Percentiles rank a stretch among this genome's conserved stretches.
Evolutionary conservation across 1,140 invertebrate species (phyloP).

Genomic region (Drosophila mojavensis): DNA sequence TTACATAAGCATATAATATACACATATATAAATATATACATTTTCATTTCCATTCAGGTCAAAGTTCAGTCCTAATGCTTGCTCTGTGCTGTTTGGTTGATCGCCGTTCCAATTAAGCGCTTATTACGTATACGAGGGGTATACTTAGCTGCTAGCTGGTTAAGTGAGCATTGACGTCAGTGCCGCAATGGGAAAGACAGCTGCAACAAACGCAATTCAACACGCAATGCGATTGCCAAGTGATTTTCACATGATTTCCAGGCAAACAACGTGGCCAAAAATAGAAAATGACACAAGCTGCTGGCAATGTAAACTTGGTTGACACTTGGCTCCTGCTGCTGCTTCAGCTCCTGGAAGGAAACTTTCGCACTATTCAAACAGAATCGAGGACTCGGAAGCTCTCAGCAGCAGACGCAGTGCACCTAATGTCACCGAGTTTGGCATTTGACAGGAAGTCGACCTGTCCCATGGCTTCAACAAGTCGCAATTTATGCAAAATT

Average conservation of each 20-base stretch:
- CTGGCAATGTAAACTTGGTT: background rate
- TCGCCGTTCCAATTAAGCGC: background rate
- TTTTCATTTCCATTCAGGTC: background rate
- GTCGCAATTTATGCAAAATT: slow-evolving; percentile 61
- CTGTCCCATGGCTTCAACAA: slow-evolving; percentile 48
- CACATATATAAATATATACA: background rate
- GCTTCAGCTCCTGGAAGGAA: background rate
- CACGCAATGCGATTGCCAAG: slow-evolving; percentile 28
- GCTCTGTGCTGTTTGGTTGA: background rate
- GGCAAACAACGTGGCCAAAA: background rate
- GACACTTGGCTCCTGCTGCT: slow-evolving; percentile 4
- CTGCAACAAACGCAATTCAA: slow-evolving; percentile 4
- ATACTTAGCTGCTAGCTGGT: slow-evolving; percentile 22
- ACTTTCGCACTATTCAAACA: slow-evolving; percentile 60
- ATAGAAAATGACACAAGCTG: slow-evolving; percentile 23
- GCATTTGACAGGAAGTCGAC: slow-evolving; percentile 27
- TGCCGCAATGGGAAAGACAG: slow-evolving; percentile 26
- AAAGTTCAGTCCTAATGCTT: background rate
- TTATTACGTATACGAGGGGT: slow-evolving; percentile 16
- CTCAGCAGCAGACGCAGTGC: slow-evolving; percentile 17
- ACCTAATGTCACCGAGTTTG: slow-evolving; percentile 1
- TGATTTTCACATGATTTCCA: slow-evolving; percentile 5
- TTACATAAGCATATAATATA: background rate
- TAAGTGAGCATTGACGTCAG: slow-evolving; percentile 58
- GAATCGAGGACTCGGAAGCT: slow-evolving; percentile 46